Evolutionary conservation across 1,140 invertebrate species (phyloP), one percentile per base, ranked within the genome.

Genomic region (Orius laevigatus): DNA sequence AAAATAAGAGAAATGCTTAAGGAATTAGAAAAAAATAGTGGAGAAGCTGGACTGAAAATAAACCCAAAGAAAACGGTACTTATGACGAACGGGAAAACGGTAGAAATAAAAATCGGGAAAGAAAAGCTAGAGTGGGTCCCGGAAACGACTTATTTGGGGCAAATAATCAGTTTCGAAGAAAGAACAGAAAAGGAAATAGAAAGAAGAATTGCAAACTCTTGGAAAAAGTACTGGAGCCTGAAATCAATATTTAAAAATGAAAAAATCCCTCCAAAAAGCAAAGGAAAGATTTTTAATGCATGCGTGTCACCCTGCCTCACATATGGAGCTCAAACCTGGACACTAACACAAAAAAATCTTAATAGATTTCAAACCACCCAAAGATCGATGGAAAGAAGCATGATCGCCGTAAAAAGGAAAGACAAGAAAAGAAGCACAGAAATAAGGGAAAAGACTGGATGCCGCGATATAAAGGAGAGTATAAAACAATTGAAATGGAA

Each of bases 251-350:
- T 52, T 18, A 52, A 31, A 43, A 25, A 20, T 20, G 16, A 12
- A 15, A 31, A 35, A 11, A 14, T 6, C 20, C 48, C 40, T 16
- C 14, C 2, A 18, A 48, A 52, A 20, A 34, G 31, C 10, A 40
- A 42, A 35, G n/a, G 33, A 19, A n/a, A n/a, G n/a, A n/a, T n/a
- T n/a, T 43, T 52, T 9, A 33, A 42, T 20, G 16, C 14, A 3
- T 52, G 50, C 18, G 20, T 52, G 5, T 16, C 48, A 8, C 52
- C 52, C 2, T 14, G 34, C 10, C 11, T 53, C 14, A 34, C 40
- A 25, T 53, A 53, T 48, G 51, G 46, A 33, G 31, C 35, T 31
- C 40, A 49, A 53, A 49, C 47, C 15, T 51, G 48, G 52, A 45
- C 47, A 19, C 19, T 53, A 2, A 49, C 42, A 14, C 18, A 20